Percentiles rank a stretch among this genome's conserved stretches.
These are phyloP conservation scores for Enoplosus armatus DNA, from an alignment of 2,797 vertebrate genomes.

Conservation along the genomic window DNA sequence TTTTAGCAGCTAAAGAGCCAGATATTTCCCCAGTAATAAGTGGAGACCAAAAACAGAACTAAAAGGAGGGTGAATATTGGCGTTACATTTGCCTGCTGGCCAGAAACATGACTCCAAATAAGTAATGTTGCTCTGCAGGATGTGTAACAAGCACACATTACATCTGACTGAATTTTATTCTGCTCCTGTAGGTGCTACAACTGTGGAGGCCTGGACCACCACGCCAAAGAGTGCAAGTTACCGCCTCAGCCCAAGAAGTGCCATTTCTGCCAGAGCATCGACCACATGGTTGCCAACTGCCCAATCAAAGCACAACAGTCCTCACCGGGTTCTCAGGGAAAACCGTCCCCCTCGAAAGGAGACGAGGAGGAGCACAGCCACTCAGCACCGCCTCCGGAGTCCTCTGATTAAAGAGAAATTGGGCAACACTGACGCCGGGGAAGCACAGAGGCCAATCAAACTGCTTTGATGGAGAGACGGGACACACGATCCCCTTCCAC, in stretches of 20 bases:
- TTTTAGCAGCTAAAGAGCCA: neutral
- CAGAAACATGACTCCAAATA: neutral
- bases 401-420: constrained; percentile 73
- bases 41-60: too few species aligned
- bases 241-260: constrained; percentile 98
- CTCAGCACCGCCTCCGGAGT: constrained; percentile 82
- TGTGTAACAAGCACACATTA: neutral
- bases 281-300: constrained; percentile 97
- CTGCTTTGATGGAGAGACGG: constrained; percentile 71
- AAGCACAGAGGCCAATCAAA: constrained; percentile 84
- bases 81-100: neutral
- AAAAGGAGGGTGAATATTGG: neutral
- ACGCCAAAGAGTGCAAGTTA: constrained; percentile 98
- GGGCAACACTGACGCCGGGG: constrained; percentile 53
- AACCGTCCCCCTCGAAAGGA: constrained; percentile 86
- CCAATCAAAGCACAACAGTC: constrained; percentile 93
- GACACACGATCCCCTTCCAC: constrained; percentile 54
- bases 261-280: constrained; percentile 97
- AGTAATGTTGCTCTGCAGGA: neutral
- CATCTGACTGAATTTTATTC: neutral
- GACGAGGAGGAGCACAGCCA: constrained; percentile 87
- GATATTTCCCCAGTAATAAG: neutral
- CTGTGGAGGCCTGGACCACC: constrained; percentile 96
- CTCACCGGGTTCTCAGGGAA: constrained; percentile 91
- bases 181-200: constrained; percentile 92